phyloP scores from a whole-genome alignment of 2,113 vertebrate genomes.

The Coregonus clupeaformis region DNA sequence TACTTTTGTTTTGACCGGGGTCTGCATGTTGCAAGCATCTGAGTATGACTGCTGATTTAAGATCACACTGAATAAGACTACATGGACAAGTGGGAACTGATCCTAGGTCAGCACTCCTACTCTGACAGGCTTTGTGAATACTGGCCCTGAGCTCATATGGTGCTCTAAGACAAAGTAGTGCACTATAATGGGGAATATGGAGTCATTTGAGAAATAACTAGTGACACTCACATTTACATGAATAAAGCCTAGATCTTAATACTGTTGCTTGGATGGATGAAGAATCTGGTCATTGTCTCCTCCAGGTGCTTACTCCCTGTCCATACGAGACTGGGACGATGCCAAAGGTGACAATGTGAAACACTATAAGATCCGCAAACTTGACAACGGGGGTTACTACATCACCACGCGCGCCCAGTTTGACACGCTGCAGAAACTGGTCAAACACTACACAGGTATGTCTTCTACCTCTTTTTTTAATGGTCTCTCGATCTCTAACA shows the following conservation, averaged over 20 bases:
- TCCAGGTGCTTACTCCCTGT: conserved; percentile 94
- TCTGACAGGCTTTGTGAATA: too few relatives aligned
- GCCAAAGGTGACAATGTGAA: conserved; percentile 97
- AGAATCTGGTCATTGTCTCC: conserved; percentile 3
- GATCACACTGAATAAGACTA: too few relatives aligned
- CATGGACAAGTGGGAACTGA: too few relatives aligned
- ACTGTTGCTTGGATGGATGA: conserved; percentile 7
- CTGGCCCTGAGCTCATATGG: too few relatives aligned
- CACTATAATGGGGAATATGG: not conserved
- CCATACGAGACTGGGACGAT: conserved; percentile 97
- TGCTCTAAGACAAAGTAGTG: not conserved
- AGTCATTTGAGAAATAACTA: not conserved
- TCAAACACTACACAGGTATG: conserved; percentile 95
- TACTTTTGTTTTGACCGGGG: too few relatives aligned
- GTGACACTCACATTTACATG: not conserved
- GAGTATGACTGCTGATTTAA: not conserved
- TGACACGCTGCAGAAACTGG: conserved; percentile 93
- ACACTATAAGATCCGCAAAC: conserved; percentile 99
- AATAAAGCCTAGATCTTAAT: not conserved
- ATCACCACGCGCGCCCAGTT: conserved; percentile 97
- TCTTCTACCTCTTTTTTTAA: not conserved
- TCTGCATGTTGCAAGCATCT: too few relatives aligned
- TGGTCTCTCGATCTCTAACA: too few relatives aligned
- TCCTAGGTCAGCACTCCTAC: too few relatives aligned
- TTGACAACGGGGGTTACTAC: conserved; percentile 97